Evolutionary conservation across 2,113 vertebrate species (phyloP), one percentile per base, ranked within the genome.

Genomic region (Myotis brandtii): DNA sequence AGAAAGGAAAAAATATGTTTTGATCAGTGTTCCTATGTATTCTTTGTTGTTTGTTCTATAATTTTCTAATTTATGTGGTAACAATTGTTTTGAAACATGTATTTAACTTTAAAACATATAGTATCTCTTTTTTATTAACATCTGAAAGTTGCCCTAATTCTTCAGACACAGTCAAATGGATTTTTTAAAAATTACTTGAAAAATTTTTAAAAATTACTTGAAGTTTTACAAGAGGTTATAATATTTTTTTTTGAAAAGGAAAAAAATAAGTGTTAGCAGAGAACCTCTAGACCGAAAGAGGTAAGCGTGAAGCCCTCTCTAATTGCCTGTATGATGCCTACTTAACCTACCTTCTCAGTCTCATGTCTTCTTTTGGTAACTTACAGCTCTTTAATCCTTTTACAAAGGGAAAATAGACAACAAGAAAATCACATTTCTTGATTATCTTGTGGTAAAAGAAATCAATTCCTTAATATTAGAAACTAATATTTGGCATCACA

Each of bases 1-100:
- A 96, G 84, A 97, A 94, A 21, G 90, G 21, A 66, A 86, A 93
- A 93, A 37, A 18, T 70, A 87, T 54, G 64, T 34, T 43, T 86
- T 94, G 43, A 73, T 43, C 1, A 30, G 43, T 43, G 64, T 46
- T 96, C 50, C 20, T 64, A n/a, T 25, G 9, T 64, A 80, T 2
- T 84, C 32, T 93, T 82, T 18, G n/a, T 52, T 95, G 32, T 1
- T 95, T 90, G 46, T 70, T 89, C 0, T 87, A 21, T 46, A 43
- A n/a, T 94, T 94, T 90, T 93, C 64, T 52, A 56, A 67, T 54
- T 85, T 43, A 6, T 32, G 11, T 5, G 0, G 20, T 3, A 95
- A 85, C 1, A 32, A 69, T 30, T 76, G 10, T 50, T 75, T 77
- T 34, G 70, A 93, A n/a, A 94, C 0, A 76, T 34, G 8, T 40